Evolutionary conservation across 2,888 invertebrate genomes (phyloP).

Genomic region (Hetaerina titia): DNA sequence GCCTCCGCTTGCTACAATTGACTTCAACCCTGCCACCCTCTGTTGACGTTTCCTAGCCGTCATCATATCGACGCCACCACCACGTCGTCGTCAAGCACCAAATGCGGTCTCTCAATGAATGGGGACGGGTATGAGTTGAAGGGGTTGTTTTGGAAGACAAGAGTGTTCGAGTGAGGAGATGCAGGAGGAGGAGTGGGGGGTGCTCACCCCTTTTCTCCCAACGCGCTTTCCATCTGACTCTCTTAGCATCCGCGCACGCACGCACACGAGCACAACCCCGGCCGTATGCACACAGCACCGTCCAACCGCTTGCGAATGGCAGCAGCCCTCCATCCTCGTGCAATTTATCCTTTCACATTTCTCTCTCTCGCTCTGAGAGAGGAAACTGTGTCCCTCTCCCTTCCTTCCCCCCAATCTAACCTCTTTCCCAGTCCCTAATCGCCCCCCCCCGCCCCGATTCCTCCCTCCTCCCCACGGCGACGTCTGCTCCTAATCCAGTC

Average conservation of each 20-base stretch:
- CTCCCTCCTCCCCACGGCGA: background rate
- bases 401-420: background rate
- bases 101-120: conserved; percentile 4
- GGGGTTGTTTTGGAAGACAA: background rate
- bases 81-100: background rate
- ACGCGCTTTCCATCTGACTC: background rate
- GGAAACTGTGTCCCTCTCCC: background rate
- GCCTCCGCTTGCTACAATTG: conserved; percentile 9
- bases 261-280: background rate
- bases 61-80: background rate
- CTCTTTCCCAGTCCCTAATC: background rate
- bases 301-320: no score
- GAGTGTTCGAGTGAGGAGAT: background rate
- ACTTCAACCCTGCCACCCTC: background rate
- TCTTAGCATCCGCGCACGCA: background rate
- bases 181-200: background rate
- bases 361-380: background rate
- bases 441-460: background rate
- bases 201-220: background rate
- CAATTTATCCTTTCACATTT: background rate
- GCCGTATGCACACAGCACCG: no score
- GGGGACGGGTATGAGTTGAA: background rate
- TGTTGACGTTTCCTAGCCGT: conserved; percentile 4
- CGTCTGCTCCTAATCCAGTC: background rate
- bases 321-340: background rate